Evolutionary conservation across 2,888 invertebrate genomes (phyloP).

Genomic region (Timema cristinae): DNA sequence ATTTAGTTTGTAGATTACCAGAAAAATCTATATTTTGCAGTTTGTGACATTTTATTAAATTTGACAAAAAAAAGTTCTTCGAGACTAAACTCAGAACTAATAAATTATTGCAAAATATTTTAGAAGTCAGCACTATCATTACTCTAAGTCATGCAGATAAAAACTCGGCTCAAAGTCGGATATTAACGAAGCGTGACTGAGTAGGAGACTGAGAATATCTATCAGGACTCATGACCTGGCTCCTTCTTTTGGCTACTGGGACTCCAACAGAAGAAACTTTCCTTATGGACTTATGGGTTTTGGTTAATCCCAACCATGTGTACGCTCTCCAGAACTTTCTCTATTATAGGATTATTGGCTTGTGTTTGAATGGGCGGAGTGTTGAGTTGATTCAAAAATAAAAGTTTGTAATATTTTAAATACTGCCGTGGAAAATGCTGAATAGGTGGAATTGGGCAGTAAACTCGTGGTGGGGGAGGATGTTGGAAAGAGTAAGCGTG

Average conservation of each 20-base stretch:
- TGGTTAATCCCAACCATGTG: not conserved
- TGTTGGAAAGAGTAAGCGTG: not conserved
- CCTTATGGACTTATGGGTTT: not conserved
- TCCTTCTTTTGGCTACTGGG: not conserved
- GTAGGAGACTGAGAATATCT: not conserved
- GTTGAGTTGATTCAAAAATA: not conserved
- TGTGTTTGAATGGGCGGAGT: not conserved
- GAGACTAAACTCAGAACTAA: too few species aligned
- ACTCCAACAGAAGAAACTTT: not conserved
- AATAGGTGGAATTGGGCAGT: constrained; percentile 4
- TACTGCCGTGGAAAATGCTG: not conserved
- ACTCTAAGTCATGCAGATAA: not conserved
- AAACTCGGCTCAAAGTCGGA: not conserved
- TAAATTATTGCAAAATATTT: too few species aligned
- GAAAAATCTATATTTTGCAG: too few species aligned
- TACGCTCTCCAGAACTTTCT: not conserved
- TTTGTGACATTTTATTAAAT: too few species aligned
- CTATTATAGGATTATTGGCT: not conserved
- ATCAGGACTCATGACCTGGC: not conserved
- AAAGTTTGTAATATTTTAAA: not conserved
- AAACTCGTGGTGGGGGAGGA: not conserved
- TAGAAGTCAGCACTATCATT: too few species aligned
- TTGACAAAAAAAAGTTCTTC: too few species aligned
- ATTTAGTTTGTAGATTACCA: too few species aligned
- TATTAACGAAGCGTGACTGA: not conserved